A percentile compares a stretch with the other conserved stretches of the same genome.
Conservation (phyloP, 1,140 invertebrate genomes). For the Hirudo medicinalis region DNA sequence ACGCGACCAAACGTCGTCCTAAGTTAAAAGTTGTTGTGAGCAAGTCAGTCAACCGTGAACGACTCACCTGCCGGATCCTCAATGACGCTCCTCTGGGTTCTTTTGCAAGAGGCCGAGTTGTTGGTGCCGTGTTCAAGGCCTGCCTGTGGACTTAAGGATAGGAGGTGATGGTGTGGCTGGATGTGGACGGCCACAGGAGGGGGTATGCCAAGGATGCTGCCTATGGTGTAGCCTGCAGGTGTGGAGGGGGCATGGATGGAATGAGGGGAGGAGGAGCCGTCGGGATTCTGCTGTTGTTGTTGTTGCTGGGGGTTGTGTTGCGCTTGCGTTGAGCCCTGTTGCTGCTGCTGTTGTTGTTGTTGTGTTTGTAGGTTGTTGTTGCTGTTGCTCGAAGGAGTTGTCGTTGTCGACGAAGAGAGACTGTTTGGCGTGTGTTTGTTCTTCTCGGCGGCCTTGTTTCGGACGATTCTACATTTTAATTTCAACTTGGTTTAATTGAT, state of each 20-base stretch:
- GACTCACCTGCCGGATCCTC: too few species aligned
- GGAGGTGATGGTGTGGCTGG: constrained; percentile 6
- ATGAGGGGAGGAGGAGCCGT: constrained; percentile 8
- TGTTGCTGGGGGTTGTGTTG: constrained; percentile 25
- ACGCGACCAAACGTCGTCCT: too few species aligned
- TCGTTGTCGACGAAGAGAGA: constrained; percentile 38
- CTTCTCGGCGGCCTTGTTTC: constrained; percentile 89
- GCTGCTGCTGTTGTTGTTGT: constrained; percentile 22
- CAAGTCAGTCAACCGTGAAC: too few species aligned
- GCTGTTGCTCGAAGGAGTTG: constrained; percentile 41
- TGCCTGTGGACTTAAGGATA: too few species aligned
- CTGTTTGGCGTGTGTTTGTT: constrained; percentile 59
- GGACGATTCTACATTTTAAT: constrained; percentile 62
- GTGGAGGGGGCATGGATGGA: constrained; percentile 39
- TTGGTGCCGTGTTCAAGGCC: neutral
- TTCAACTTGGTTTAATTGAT: too few species aligned
- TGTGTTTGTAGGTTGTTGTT: constrained; percentile 2
- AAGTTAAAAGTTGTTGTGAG: too few species aligned
- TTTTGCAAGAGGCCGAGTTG: neutral
- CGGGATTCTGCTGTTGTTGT: constrained; percentile 5
- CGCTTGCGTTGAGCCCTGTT: constrained; percentile 25
- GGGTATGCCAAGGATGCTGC: constrained; percentile 74
- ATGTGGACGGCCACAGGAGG: neutral
- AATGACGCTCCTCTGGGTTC: neutral
- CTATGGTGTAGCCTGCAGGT: constrained; percentile 63